Evolutionary conservation across 1,140 invertebrate species (phyloP).

Genomic region (Cotesia glomerata): DNA sequence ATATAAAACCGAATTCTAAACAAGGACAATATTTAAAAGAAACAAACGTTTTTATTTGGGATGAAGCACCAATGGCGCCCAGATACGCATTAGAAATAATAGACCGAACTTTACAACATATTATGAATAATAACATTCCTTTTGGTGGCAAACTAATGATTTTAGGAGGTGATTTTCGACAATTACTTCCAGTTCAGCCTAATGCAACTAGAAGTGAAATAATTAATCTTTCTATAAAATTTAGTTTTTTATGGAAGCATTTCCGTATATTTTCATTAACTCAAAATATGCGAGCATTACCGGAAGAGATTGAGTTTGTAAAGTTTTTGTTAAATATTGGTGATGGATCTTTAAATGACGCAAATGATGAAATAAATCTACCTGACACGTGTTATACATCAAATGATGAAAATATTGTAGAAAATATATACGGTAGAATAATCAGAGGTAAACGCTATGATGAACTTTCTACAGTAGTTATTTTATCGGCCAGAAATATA

Average conservation of each 20-base stretch:
- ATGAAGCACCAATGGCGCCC: constrained; percentile 41
- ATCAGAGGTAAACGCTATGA: too few relatives aligned
- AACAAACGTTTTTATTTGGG: too few relatives aligned
- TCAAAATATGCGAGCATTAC: too few relatives aligned
- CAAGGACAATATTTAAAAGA: too few relatives aligned
- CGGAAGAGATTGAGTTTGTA: constrained; percentile 22
- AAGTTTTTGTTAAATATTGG: constrained; percentile 32
- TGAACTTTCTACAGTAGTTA: too few relatives aligned
- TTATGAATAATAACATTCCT: constrained; percentile 29
- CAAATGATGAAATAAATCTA: constrained; percentile 10
- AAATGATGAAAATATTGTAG: constrained; percentile 3
- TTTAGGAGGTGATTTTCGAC: constrained; percentile 33
- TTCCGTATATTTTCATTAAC: too few relatives aligned
- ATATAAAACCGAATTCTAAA: too few relatives aligned
- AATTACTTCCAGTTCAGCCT: constrained; percentile 11
- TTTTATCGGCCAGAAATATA: background rate
- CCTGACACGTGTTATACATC: constrained; percentile 14
- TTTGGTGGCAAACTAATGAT: constrained; percentile 38
- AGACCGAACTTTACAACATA: constrained; percentile 35
- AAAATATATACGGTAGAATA: background rate
- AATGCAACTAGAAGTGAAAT: constrained; percentile 21
- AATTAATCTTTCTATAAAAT: constrained; percentile 32
- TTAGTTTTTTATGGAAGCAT: constrained; percentile 22
- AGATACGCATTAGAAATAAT: constrained; percentile 22
- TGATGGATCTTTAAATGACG: constrained; percentile 17